Percentiles rank a stretch among this genome's conserved stretches.
These are phyloP conservation scores for Ptiloglossa arizonensis DNA, from an alignment of 1,140 invertebrate species.

Conservation along the genomic window DNA sequence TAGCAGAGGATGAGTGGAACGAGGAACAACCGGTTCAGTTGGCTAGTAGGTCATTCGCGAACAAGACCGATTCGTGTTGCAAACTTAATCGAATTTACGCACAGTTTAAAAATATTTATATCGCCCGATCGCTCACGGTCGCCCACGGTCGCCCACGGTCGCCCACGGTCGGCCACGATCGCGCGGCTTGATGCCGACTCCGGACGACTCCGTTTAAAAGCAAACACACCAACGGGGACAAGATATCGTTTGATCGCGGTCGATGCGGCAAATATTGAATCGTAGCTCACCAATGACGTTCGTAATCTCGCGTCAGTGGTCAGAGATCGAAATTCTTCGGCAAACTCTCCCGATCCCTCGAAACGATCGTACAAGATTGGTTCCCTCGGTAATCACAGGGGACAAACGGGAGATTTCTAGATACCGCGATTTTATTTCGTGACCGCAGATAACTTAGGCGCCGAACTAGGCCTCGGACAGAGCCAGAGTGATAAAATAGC, in stretches of 20 bases:
- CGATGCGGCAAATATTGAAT: conserved; percentile 20
- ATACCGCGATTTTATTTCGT: conserved; percentile 81
- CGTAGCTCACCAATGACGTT: conserved; percentile 7
- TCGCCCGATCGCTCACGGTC: too few relatives aligned
- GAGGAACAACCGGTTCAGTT: conserved; percentile 65
- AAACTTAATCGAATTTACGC: background rate
- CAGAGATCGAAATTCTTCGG: conserved; percentile 29
- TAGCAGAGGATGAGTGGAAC: conserved; percentile 57
- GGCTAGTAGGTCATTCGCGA: conserved; percentile 76
- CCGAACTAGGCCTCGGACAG: conserved; percentile 52
- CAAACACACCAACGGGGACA: background rate
- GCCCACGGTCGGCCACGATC: too few relatives aligned
- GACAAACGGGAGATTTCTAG: conserved; percentile 66
- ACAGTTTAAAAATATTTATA: background rate
- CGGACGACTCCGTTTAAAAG: background rate
- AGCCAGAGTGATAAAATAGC: conserved; percentile 82
- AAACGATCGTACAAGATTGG: conserved; percentile 37
- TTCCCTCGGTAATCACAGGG: conserved; percentile 49
- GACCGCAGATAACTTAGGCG: conserved; percentile 76
- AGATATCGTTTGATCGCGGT: background rate
- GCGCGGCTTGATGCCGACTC: background rate
- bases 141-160: too few relatives aligned
- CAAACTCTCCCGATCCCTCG: conserved; percentile 23
- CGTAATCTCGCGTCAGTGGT: background rate
- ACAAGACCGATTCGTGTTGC: background rate